phyloP scores from a whole-genome alignment of 2,113 vertebrate genomes.

The Psittacula cyanocephala region DNA sequence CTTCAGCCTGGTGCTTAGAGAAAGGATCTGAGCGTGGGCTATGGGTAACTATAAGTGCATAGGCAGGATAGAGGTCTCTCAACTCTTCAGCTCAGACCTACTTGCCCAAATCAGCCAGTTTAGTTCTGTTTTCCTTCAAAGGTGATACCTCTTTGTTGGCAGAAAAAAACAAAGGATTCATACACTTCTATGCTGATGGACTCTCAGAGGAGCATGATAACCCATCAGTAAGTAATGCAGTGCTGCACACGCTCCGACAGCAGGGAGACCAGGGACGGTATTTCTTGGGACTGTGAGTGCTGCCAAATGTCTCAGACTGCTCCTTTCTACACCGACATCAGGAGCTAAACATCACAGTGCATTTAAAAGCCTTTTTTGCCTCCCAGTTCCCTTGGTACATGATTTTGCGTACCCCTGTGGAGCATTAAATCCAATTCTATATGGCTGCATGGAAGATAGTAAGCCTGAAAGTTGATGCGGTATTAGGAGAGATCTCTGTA shows the following conservation, averaged over 20 bases:
- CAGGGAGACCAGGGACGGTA: background rate
- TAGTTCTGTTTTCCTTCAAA: background rate
- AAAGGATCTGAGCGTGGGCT: accelerated
- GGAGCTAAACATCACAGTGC: background rate
- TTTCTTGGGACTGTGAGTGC: background rate
- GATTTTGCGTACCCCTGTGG: background rate
- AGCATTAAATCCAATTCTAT: background rate
- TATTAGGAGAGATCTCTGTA: background rate
- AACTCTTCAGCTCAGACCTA: background rate
- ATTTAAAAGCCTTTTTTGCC: background rate
- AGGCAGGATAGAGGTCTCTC: background rate
- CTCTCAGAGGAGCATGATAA: background rate
- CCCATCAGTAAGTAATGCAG: background rate
- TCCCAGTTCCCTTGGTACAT: background rate
- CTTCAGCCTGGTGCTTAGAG: background rate
- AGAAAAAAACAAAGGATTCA: background rate
- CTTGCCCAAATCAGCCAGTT: background rate
- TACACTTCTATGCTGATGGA: background rate
- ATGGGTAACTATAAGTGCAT: background rate
- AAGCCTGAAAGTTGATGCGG: background rate
- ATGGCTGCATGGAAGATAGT: background rate
- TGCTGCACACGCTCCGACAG: background rate
- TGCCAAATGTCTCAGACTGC: background rate
- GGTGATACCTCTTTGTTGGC: background rate
- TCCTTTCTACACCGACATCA: background rate